Conservation (phyloP, 1,140 invertebrate genomes). For the Brachionus koreanus region DNA sequence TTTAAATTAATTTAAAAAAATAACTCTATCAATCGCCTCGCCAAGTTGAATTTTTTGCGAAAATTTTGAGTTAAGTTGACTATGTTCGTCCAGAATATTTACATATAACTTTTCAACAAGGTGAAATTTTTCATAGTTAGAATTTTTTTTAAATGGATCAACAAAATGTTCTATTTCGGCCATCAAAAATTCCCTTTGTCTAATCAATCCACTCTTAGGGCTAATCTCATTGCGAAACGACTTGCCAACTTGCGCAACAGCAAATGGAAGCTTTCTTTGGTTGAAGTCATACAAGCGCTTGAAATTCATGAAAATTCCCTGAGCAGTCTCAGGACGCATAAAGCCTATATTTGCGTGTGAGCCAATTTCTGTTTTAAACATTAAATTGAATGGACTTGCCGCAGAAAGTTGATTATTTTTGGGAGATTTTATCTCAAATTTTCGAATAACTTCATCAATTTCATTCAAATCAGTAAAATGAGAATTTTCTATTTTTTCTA, state of each 20-base stretch:
- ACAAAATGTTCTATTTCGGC: conserved; percentile 99
- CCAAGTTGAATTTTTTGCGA: conserved; percentile 52
- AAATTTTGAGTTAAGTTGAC: conserved; percentile 75
- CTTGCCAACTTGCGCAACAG: conserved; percentile 93
- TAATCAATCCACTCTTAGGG: conserved; percentile 86
- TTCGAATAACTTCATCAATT: conserved; percentile 74
- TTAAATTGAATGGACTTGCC: conserved; percentile 94
- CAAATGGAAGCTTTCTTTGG: conserved; percentile 90
- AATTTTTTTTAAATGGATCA: conserved; percentile 76
- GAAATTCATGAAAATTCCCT: conserved; percentile 99
- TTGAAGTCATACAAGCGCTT: conserved; percentile 93
- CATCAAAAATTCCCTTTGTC: conserved; percentile 97
- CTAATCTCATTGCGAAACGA: conserved; percentile 99
- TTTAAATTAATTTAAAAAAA: conserved; percentile 64
- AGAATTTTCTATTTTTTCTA: conserved; percentile 59
- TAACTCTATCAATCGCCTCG: conserved; percentile 56
- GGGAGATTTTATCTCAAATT: conserved; percentile 89
- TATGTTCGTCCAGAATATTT: conserved; percentile 83
- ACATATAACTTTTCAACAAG: conserved; percentile 69
- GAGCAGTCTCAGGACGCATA: conserved; percentile 92
- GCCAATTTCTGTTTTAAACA: conserved; percentile 97
- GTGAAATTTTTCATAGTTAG: conserved; percentile 87
- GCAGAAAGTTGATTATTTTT: conserved; percentile 85
- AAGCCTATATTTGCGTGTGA: conserved; percentile 82
- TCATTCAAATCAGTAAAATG: conserved; percentile 83